A percentile compares a stretch with the other conserved stretches of the same genome.
Evolutionary conservation across 2,797 vertebrate species (phyloP).

Genomic region (Champsocephalus esox): DNA sequence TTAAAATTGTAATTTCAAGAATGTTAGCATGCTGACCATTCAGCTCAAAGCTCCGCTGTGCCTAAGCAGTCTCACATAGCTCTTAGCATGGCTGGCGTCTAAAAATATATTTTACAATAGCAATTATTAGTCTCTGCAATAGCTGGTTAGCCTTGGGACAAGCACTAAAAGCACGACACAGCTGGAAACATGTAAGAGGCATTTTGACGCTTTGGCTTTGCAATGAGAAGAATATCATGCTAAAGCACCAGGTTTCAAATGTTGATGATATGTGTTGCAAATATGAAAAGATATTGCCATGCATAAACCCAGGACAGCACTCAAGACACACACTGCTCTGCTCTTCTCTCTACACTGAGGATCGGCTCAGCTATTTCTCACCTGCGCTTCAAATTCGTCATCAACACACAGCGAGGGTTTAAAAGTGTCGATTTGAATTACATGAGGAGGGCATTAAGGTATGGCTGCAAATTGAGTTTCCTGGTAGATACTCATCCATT

Average conservation of each 20-base stretch:
- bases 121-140: not conserved
- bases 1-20: not conserved
- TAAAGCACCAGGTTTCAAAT: not conserved
- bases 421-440: constrained; percentile 70
- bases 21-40: not conserved
- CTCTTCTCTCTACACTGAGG: constrained; percentile 8
- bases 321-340: constrained; percentile 45
- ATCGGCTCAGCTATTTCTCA: constrained; percentile 75
- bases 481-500: constrained; percentile 60
- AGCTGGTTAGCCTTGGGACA: too few relatives aligned
- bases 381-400: constrained; percentile 76
- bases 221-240: constrained; percentile 13
- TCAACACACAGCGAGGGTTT: constrained; percentile 56
- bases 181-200: not conserved
- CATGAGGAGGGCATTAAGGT: constrained; percentile 57
- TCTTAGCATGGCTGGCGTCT: not conserved
- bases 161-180: not conserved
- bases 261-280: not conserved
- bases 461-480: constrained; percentile 75
- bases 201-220: constrained; percentile 19
- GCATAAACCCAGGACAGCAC: constrained; percentile 10
- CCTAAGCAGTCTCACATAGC: not conserved
- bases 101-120: constrained; percentile 3
- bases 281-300: not conserved
- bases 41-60: too few relatives aligned